Conservation (phyloP, 2,797 vertebrate species). For the Euthynnus affinis region DNA sequence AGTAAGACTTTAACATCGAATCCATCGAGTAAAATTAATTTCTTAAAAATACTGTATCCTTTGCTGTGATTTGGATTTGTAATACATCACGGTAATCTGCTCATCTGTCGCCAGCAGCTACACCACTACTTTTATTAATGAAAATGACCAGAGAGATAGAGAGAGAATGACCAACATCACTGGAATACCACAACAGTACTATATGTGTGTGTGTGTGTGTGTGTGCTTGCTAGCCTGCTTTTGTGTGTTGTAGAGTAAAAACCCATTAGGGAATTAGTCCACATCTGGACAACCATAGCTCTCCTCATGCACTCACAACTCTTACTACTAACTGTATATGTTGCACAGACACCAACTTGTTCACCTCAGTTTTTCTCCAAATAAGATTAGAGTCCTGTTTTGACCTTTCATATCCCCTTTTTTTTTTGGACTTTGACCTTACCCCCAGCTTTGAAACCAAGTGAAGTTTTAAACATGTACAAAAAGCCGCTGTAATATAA, state of each 20-base stretch:
- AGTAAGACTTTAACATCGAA: neutral
- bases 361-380: slow-evolving; percentile 27
- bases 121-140: slow-evolving; percentile 63
- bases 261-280: slow-evolving; percentile 76
- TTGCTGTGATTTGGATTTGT: slow-evolving; percentile 36
- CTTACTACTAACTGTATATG: neutral
- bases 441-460: neutral
- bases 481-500: neutral
- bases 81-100: slow-evolving; percentile 50
- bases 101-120: slow-evolving; percentile 49
- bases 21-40: slow-evolving; percentile 29
- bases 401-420: slow-evolving; percentile 29
- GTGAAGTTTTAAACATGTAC: neutral
- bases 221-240: slow-evolving; percentile 22
- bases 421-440: slow-evolving; percentile 1
- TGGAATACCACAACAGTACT: slow-evolving; percentile 7
- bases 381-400: neutral
- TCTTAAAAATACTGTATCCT: slow-evolving; percentile 36
- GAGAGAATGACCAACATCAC: slow-evolving; percentile 15
- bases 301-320: slow-evolving; percentile 33
- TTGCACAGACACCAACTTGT: slow-evolving; percentile 3
- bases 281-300: slow-evolving; percentile 70
- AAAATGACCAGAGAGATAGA: slow-evolving; percentile 35
- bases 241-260: slow-evolving; percentile 42
- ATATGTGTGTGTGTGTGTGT: slow-evolving; percentile 18